Evolutionary conservation across 2,113 vertebrate species (phyloP).

Genomic region (Thunnus thynnus): DNA sequence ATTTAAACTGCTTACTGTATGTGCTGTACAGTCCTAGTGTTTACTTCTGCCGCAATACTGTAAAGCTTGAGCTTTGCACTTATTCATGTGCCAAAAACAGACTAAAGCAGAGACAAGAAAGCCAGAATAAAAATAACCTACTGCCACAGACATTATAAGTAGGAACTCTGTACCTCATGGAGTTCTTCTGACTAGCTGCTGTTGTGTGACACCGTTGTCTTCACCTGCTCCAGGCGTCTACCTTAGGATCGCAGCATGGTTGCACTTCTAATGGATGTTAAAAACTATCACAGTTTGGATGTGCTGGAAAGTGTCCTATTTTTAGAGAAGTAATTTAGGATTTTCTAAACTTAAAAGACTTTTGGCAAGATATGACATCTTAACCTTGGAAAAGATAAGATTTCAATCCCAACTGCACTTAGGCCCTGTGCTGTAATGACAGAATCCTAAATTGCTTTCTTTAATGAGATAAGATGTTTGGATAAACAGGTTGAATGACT

Average conservation of each 20-base stretch:
- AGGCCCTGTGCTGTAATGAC: slow-evolving; percentile 20
- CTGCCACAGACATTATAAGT: neutral
- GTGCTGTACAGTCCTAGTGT: neutral
- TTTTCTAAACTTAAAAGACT: slow-evolving; percentile 44
- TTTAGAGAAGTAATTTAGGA: slow-evolving; percentile 52
- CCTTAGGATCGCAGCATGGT: slow-evolving; percentile 20
- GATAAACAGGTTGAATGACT: slow-evolving; percentile 41
- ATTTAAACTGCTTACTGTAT: too few relatives aligned
- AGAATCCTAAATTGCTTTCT: slow-evolving; percentile 44
- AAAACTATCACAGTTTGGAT: neutral
- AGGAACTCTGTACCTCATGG: neutral
- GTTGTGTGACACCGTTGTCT: slow-evolving; percentile 9
- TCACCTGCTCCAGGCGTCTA: slow-evolving; percentile 22
- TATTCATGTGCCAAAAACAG: neutral
- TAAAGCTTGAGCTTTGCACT: neutral
- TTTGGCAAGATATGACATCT: slow-evolving; percentile 37
- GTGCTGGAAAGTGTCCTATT: slow-evolving; percentile 11
- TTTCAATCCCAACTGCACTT: slow-evolving; percentile 43
- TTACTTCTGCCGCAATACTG: neutral
- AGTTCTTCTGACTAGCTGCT: slow-evolving; percentile 23
- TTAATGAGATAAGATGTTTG: slow-evolving; percentile 59
- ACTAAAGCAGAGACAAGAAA: neutral
- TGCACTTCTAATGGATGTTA: slow-evolving; percentile 17
- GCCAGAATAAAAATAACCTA: slow-evolving; percentile 5
- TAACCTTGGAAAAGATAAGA: slow-evolving; percentile 57